Conservation (phyloP, 2,888 invertebrate species). For the Epirrhoe tristata region DNA sequence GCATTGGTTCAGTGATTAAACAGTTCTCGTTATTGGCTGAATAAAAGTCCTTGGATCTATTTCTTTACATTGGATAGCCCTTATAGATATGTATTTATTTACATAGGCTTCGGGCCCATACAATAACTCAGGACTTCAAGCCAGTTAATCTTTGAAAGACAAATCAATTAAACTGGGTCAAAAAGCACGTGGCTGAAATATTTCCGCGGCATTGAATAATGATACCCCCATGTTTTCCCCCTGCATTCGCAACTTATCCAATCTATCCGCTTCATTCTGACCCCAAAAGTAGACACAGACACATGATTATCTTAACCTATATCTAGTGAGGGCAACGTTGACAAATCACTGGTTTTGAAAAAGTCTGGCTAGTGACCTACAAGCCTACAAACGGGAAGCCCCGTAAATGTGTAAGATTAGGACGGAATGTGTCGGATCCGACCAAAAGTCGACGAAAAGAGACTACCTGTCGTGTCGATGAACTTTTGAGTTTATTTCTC, state of each 20-base stretch:
- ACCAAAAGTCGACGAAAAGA: no score
- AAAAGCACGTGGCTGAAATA: no score
- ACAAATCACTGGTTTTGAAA: slow-evolving; percentile 24
- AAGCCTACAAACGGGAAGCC: slow-evolving; percentile 13
- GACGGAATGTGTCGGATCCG: neutral
- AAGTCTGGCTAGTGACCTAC: slow-evolving; percentile 14
- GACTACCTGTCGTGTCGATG: neutral
- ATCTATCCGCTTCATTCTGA: slow-evolving; percentile 18
- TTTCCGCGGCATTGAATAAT: neutral
- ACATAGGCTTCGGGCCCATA: no score
- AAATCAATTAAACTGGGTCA: no score
- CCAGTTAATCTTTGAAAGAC: no score
- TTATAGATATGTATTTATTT: no score
- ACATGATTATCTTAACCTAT: slow-evolving; percentile 24
- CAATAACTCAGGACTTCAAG: no score
- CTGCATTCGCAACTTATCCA: slow-evolving; percentile 19
- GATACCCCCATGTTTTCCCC: neutral
- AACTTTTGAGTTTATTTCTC: neutral
- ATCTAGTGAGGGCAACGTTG: slow-evolving; percentile 22
- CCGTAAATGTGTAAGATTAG: neutral
- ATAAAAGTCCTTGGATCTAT: no score
- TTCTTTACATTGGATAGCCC: no score
- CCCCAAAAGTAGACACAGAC: slow-evolving; percentile 17
- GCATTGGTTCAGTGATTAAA: no score
- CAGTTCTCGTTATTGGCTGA: no score